Conservation (phyloP, 2,888 invertebrate genomes). For the Dyspetes luteomarginatus region DNA sequence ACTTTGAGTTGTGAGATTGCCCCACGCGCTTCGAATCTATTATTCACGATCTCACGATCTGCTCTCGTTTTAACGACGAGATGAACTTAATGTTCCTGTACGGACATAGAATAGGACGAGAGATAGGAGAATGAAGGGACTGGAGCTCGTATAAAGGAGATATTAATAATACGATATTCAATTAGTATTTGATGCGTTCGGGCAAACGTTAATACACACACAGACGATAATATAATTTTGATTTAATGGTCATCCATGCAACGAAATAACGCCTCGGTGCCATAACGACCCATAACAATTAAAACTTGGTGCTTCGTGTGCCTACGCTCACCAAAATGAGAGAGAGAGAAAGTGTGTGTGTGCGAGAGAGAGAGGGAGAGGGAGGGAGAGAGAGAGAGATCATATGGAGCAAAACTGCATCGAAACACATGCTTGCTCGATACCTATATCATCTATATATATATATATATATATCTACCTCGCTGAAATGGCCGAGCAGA, state of each 20-base stretch:
- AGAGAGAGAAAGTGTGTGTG: conserved; percentile 1
- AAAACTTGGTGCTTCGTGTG: conserved; percentile 73
- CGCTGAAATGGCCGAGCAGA: conserved; percentile 35
- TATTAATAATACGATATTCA: conserved; percentile 57
- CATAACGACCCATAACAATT: conserved; percentile 77
- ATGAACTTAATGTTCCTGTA: not conserved
- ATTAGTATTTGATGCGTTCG: conserved; percentile 49
- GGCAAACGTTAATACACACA: conserved; percentile 56
- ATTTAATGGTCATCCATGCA: conserved; percentile 69
- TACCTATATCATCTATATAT: not conserved
- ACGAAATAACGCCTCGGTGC: conserved; percentile 60
- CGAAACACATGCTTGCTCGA: not conserved
- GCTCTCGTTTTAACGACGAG: not conserved
- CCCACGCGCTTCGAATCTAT: not conserved
- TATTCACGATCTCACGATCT: conserved; percentile 20
- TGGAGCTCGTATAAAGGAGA: conserved; percentile 13
- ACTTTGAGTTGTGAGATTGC: too few relatives aligned
- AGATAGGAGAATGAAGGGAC: not conserved
- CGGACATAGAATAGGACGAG: not conserved
- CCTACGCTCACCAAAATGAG: too few relatives aligned
- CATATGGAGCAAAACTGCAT: not conserved
- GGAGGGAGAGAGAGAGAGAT: not conserved
- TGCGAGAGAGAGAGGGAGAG: not conserved
- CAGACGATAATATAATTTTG: conserved; percentile 65
- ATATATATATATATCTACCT: conserved; percentile 25